Evolutionary conservation across 2,113 vertebrate species (phyloP), one percentile per base, ranked within the genome.

Genomic region (Hyperopisus bebe): DNA sequence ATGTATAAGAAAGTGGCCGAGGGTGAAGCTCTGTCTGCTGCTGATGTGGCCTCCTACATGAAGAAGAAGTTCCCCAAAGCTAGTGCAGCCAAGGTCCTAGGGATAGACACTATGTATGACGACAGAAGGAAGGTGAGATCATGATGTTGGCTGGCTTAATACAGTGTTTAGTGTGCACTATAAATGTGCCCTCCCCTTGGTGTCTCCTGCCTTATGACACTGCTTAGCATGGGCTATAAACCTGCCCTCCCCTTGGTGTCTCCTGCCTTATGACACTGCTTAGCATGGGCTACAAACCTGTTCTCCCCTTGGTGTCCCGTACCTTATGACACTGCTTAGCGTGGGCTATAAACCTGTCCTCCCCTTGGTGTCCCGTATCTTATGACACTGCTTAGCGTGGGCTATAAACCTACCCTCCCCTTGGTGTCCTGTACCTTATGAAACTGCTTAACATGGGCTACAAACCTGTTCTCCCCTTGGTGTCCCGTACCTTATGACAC

Each of bases 51-150:
- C 89, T 91, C 50, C 39, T 91, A 97, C 93, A 94, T 99, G 86
- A 96, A 96, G 91, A 96, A 91, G 13, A 93, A 97, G 91, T 98
- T 96, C 93, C 97, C 98, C 82, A 93, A 94, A 53, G 96, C 95
- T 92, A 94, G 96, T 87, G 77, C 96, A 92, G 92, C 95, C 92
- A 95, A 95, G 91, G 96, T 99, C 93, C 93, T 98, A 0, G 97
- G 93, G 87, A 47, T 91, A 74, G 90, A 96, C 85, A 98, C 98
- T 0, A 94, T 94, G 27, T 98, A 97, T 11, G 98, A 98, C 91
- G 92, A 94, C 89, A 96, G 95, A 85, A 96, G 98, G 92, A 97
- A 95, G 96, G 98, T 89, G 19, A 15, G 27, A 19, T 17, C 74
- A 24, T 17, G 44, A 31, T 27, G 7, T 19, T 44, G 21, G n/a